Percentiles rank a stretch among this genome's conserved stretches.
phyloP scores from a whole-genome alignment of 2,888 invertebrate genomes.

The Lasioglossum pauxillum region DNA sequence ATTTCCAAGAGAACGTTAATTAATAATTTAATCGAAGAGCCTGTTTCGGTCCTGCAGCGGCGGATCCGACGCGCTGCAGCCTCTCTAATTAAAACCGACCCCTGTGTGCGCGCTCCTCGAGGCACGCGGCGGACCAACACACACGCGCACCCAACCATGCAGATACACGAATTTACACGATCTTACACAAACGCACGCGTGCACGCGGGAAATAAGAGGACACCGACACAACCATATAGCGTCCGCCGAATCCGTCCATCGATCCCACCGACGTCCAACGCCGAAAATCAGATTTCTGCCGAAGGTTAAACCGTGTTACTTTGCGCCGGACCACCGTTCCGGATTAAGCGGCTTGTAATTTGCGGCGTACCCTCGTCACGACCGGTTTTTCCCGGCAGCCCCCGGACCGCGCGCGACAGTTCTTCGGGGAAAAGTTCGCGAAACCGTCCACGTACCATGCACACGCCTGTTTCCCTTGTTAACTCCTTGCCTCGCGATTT shows the following conservation, averaged over 20 bases:
- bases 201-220: constrained; percentile 13
- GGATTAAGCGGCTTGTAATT: constrained; percentile 28
- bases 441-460: neutral
- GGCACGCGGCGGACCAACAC: constrained; percentile 9
- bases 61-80: constrained; percentile 67
- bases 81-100: constrained; percentile 80
- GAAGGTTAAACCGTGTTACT: neutral
- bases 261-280: neutral
- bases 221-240: neutral
- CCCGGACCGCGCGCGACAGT: neutral
- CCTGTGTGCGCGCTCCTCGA: constrained; percentile 22
- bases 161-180: neutral
- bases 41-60: constrained; percentile 75
- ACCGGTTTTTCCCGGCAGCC: neutral
- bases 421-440: constrained; percentile 2
- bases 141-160: neutral
- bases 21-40: constrained; percentile 84
- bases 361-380: constrained; percentile 6
- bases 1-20: constrained; percentile 83
- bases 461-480: neutral
- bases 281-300: constrained; percentile 15
- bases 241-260: constrained; percentile 17
- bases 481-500: neutral
- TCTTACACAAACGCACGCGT: neutral
- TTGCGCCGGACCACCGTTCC: neutral